Base-by-base conservation (phyloP, 2,888 invertebrate species). In the Strigamia crassipes region DNA sequence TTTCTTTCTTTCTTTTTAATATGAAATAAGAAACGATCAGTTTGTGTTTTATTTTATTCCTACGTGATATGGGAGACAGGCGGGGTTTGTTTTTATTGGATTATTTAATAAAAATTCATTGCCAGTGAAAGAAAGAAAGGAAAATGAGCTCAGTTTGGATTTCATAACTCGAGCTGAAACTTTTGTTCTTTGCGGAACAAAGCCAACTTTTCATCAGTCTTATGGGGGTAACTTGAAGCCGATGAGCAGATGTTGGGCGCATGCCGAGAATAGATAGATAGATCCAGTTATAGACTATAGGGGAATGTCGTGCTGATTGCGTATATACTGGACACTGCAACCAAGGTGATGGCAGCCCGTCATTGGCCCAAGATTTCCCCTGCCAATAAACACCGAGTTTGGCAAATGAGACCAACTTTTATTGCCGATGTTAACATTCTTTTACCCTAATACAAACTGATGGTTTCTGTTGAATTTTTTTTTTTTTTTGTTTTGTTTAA, bases 301-400 rank as follows among this genome's bases (percentile, higher is more conserved):
- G 73, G 73, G 73, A 73, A 73, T 73, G 73, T 73, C 73, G 27
- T 73, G 73, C 73, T 73, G 73, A 73, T 73, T 73, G 73, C 73
- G 1, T 73, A 73, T 31, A 73, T 73, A 73, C 73, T 73, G 73
- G 73, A 73, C 61, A 66, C 23, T n/a, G n/a, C 21, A 66, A 21
- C 73, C 31, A 73, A 31, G 73, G 73, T 73, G 73, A 66, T 66
- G 61, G 61, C 61, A 66, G 61, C 61, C 12, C 61, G 61, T 66
- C 61, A 66, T 23, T 66, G 61, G 61, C 21, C n/a, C 61, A 66
- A 66, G 61, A 73, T 73, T 73, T 73, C 73, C 73, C 73, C 23
- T 31, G 73, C 73, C 73, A 73, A 73, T 73, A 73, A 73, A 73
- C 23, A 23, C 18, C 10, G 21, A 18, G 21, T 18, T 66, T 66